Base-by-base conservation (phyloP, 1,140 invertebrate genomes). In the Battus philenor region DNA sequence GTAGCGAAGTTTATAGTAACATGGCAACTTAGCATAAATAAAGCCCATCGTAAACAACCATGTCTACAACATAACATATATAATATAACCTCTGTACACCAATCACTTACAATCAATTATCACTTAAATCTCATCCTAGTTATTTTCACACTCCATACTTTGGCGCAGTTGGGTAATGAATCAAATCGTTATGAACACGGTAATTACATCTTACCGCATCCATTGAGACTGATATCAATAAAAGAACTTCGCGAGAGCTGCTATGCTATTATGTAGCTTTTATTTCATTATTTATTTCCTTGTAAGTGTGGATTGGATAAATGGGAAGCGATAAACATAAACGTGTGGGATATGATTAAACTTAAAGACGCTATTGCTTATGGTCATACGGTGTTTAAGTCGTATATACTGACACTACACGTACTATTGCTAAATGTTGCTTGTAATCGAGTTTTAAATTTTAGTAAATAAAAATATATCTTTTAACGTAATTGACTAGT, bases 141-240 rank as follows among this genome's bases (percentile, higher is more conserved):
- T 36, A 36, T 39, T 26, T 39, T 39, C 36, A 26, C 36, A 24
- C 17, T 26, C 18, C 32, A n/a, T 39, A 39, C 20, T 39, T 16
- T 24, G 26, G 18, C 15, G 13, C 18, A 8, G 7, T 16, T 24
- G 9, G 31, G 41, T 52, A 56, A 69, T 67, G 59, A 68, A 71
- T 71, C 68, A 69, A 63, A 46, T 22, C 17, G 44, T 55, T 72
- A 69, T 69, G 59, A 66, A 65, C 55, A 46, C 52, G 33, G 57
- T 63, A 72, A 67, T 75, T 67, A 66, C 45, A 60, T 58, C 50
- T 47, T 46, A 36, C 45, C 45, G 29, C 50, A 51, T 64, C 62
- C 51, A 59, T 56, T 64, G 55, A 59, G 63, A 68, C 46, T 47
- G 59, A 64, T 67, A 71, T 76, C 68, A 73, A 71, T 76, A 69